Evolutionary conservation across 2,888 invertebrate genomes (phyloP).

Genomic region (Drosophila falleni): DNA sequence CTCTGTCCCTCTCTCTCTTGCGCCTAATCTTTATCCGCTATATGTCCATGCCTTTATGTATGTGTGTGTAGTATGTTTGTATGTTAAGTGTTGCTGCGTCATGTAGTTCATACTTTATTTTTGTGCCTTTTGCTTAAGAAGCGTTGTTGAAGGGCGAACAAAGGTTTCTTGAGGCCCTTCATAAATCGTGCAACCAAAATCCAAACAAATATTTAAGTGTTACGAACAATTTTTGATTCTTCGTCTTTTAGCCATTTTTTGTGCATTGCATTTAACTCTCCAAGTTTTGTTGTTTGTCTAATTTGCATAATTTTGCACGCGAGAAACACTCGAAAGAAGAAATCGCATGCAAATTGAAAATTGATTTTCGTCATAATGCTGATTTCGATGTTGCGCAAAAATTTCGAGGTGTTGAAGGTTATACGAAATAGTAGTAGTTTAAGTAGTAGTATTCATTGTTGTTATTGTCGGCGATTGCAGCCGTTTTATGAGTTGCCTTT

Average conservation of each 20-base stretch:
- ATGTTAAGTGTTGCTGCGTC: slow-evolving; percentile 26
- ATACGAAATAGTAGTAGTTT: slow-evolving; percentile 14
- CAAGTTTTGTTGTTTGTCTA: slow-evolving; percentile 36
- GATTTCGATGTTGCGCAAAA: slow-evolving; percentile 51
- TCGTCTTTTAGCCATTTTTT: slow-evolving; percentile 20
- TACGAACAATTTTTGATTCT: slow-evolving; percentile 33
- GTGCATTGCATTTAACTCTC: slow-evolving; percentile 16
- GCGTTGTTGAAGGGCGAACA: slow-evolving; percentile 21
- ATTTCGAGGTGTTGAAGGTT: slow-evolving; percentile 59
- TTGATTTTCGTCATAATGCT: slow-evolving; percentile 68
- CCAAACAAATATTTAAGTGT: slow-evolving; percentile 35
- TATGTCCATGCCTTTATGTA: background rate
- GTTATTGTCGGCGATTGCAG: slow-evolving; percentile 40
- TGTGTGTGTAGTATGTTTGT: background rate
- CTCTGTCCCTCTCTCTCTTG: background rate
- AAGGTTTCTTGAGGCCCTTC: slow-evolving; percentile 14
- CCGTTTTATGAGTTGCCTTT: slow-evolving; percentile 23
- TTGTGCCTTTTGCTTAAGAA: slow-evolving; percentile 3
- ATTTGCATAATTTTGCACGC: slow-evolving; percentile 77
- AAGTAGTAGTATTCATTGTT: slow-evolving; percentile 11
- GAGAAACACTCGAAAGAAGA: slow-evolving; percentile 57
- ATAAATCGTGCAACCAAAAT: slow-evolving; percentile 40
- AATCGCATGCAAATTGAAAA: slow-evolving; percentile 77
- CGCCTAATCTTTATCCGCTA: background rate
- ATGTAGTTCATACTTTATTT: slow-evolving; percentile 21